Percentiles rank a stretch among this genome's conserved stretches.
Evolutionary conservation across 2,797 vertebrate genomes (phyloP).

Genomic region (Eulemur mongoz): DNA sequence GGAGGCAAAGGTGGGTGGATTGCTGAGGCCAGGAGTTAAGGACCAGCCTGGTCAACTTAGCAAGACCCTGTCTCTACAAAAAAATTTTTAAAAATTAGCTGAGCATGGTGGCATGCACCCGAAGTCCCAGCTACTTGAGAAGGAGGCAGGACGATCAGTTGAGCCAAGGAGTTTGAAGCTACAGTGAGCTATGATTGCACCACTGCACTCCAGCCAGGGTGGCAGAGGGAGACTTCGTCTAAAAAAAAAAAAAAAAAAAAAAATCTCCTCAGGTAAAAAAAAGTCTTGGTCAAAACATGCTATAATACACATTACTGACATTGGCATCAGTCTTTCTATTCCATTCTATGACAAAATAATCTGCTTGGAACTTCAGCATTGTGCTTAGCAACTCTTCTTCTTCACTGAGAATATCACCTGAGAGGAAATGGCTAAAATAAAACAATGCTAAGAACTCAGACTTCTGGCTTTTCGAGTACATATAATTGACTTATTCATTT

Average conservation of each 20-base stretch:
- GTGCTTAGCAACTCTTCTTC: not conserved
- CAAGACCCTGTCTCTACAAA: no score
- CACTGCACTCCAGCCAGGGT: not conserved
- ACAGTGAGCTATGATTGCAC: not conserved
- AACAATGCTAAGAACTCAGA: not conserved
- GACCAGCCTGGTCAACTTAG: no score
- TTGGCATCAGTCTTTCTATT: not conserved
- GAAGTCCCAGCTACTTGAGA: not conserved
- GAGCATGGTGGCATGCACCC: not conserved
- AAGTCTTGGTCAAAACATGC: not conserved
- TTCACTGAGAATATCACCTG: not conserved
- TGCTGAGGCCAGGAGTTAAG: no score
- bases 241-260: not conserved
- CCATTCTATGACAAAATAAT: not conserved
- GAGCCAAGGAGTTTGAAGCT: not conserved
- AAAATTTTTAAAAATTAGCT: not conserved
- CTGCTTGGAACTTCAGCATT: not conserved
- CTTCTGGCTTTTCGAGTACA: not conserved
- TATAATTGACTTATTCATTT: slow-evolving; percentile 8
- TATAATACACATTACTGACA: not conserved
- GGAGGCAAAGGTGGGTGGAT: not conserved
- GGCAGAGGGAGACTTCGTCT: not conserved
- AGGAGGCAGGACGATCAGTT: not conserved
- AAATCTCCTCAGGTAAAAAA: not conserved
- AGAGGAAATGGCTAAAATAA: slow-evolving; percentile 7